Evolutionary conservation across 2,797 vertebrate species (phyloP).

Genomic region (Acanthiza pusilla): DNA sequence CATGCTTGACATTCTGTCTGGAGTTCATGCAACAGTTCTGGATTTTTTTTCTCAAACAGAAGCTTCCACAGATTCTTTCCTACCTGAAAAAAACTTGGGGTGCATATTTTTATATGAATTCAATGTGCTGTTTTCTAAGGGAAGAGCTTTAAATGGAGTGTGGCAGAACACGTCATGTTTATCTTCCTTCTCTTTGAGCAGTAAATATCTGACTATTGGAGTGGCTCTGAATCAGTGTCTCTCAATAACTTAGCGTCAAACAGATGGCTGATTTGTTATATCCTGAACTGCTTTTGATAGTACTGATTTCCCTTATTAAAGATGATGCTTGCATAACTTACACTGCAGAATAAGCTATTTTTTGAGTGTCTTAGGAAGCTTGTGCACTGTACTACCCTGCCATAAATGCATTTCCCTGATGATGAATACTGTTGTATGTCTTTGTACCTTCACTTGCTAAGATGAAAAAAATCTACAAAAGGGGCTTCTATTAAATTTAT

Average conservation of each 20-base stretch:
- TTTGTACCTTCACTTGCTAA: neutral
- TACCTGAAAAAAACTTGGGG: neutral
- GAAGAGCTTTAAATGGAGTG: neutral
- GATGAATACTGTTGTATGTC: neutral
- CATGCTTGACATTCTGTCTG: neutral
- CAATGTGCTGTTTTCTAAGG: neutral
- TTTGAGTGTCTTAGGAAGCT: neutral
- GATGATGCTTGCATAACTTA: conserved; percentile 7
- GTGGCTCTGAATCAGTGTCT: neutral
- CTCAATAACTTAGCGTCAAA: neutral
- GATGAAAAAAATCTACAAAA: neutral
- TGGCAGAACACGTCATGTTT: neutral
- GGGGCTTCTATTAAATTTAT: neutral
- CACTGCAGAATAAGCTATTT: neutral
- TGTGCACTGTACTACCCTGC: neutral
- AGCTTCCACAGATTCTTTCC: neutral
- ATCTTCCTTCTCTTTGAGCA: neutral
- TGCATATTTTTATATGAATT: neutral
- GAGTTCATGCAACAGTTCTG: neutral
- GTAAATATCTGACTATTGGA: neutral
- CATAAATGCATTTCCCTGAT: neutral
- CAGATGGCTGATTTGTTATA: conserved; percentile 4
- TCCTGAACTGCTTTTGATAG: neutral
- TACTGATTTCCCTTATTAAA: neutral
- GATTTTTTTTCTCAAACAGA: neutral